Evolutionary conservation across 2,888 invertebrate genomes (phyloP).

Genomic region (Leucophora obtusa): DNA sequence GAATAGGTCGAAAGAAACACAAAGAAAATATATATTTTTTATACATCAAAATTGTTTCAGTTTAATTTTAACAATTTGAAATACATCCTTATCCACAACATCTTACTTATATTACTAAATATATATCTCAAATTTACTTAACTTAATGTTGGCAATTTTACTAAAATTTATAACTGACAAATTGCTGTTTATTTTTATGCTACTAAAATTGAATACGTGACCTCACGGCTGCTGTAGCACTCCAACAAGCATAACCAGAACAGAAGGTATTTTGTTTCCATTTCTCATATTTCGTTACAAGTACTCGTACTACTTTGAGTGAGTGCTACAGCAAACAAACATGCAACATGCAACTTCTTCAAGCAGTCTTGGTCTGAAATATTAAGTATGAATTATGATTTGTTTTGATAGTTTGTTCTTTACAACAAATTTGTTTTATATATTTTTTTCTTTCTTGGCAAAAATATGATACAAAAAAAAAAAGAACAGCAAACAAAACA

Average conservation of each 20-base stretch:
- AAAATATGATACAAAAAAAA: neutral
- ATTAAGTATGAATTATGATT: slow-evolving; percentile 54
- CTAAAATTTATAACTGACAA: slow-evolving; percentile 56
- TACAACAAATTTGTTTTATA: slow-evolving; percentile 1
- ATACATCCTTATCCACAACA: neutral
- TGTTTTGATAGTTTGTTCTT: slow-evolving; percentile 43
- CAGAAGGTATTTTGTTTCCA: slow-evolving; percentile 20
- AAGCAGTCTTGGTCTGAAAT: slow-evolving; percentile 27
- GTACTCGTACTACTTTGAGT: neutral
- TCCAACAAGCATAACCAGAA: neutral
- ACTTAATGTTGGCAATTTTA: slow-evolving; percentile 47
- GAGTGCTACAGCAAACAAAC: slow-evolving; percentile 17
- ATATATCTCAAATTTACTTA: neutral
- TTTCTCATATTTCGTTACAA: slow-evolving; percentile 33
- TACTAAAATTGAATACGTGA: slow-evolving; percentile 61
- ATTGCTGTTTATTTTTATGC: slow-evolving; percentile 57
- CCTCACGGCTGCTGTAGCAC: slow-evolving; percentile 43
- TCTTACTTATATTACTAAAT: neutral
- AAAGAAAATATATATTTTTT: too few relatives aligned
- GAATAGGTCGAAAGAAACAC: too few relatives aligned
- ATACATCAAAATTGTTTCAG: neutral
- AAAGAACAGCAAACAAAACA: neutral
- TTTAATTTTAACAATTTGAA: neutral
- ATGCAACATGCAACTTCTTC: slow-evolving; percentile 36
- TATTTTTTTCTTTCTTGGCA: slow-evolving; percentile 4